These are phyloP conservation scores for Scolopax bukidnonensis DNA, from an alignment of 2,797 vertebrate species.

Conservation along the genomic window DNA sequence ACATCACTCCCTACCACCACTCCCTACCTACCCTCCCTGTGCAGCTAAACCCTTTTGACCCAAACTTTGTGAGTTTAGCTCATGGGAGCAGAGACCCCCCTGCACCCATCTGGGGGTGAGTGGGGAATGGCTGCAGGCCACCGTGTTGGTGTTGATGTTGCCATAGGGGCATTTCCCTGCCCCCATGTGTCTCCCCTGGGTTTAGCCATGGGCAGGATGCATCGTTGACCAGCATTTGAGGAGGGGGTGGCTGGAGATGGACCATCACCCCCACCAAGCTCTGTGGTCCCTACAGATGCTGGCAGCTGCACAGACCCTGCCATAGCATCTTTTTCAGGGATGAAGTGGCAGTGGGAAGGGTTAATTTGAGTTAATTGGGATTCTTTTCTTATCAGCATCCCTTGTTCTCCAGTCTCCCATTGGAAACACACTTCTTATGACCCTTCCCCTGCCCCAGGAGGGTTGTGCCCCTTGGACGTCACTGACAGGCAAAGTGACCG, in stretches of 20 bases:
- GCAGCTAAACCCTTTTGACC: not conserved
- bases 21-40: not conserved
- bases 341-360: not conserved
- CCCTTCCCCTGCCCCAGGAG: not conserved
- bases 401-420: not conserved
- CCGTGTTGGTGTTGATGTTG: rapidly evolving
- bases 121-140: rapidly evolving
- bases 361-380: not conserved
- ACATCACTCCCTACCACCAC: rapidly evolving
- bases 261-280: not conserved
- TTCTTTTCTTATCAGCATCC: not conserved
- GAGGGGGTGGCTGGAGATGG: not conserved
- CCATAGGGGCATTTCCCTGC: not conserved
- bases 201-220: not conserved
- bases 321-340: not conserved
- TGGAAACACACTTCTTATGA: not conserved
- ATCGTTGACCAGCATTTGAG: not conserved
- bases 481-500: not conserved
- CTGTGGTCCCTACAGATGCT: not conserved
- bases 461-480: not conserved
- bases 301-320: not conserved
- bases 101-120: too few species aligned
- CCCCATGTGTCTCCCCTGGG: not conserved
- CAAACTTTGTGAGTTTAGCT: not conserved
- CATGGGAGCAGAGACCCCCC: not conserved